These are phyloP conservation scores for Poeciliopsis infans DNA, from an alignment of 2,797 vertebrate species.

Conservation along the genomic window DNA sequence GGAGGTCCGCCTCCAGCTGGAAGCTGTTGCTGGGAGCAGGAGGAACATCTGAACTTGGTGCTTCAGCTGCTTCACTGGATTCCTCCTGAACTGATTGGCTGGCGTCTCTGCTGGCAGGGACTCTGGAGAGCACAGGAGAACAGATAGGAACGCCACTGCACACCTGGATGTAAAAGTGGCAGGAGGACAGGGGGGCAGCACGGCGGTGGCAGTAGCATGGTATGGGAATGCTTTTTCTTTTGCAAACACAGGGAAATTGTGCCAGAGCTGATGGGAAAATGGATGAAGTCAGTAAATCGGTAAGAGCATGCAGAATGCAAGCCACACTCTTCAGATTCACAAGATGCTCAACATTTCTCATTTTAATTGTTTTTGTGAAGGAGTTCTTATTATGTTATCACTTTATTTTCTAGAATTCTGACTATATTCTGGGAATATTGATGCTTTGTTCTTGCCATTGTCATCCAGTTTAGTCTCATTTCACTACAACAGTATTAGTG, in stretches of 20 bases:
- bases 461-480: too few species aligned
- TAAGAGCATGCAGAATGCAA: not conserved
- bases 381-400: too few species aligned
- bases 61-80: not conserved
- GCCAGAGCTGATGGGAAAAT: not conserved
- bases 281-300: not conserved
- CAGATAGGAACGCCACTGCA: not conserved
- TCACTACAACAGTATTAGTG: too few species aligned
- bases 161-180: not conserved
- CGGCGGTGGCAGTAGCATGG: not conserved
- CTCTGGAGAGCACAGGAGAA: slow-evolving; percentile 16
- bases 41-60: slow-evolving; percentile 63
- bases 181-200: not conserved
- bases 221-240: not conserved
- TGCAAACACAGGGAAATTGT: not conserved
- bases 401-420: too few species aligned
- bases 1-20: slow-evolving; percentile 93
- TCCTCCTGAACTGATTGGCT: not conserved
- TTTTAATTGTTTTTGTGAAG: too few species aligned
- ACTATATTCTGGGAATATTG: too few species aligned
- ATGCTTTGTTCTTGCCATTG: too few species aligned
- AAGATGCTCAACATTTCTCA: too few species aligned
- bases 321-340: too few species aligned
- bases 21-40: slow-evolving; percentile 88
- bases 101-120: slow-evolving; percentile 6